Evolutionary conservation across 2,113 vertebrate species (phyloP).

Genomic region (Haliaeetus leucogaster): DNA sequence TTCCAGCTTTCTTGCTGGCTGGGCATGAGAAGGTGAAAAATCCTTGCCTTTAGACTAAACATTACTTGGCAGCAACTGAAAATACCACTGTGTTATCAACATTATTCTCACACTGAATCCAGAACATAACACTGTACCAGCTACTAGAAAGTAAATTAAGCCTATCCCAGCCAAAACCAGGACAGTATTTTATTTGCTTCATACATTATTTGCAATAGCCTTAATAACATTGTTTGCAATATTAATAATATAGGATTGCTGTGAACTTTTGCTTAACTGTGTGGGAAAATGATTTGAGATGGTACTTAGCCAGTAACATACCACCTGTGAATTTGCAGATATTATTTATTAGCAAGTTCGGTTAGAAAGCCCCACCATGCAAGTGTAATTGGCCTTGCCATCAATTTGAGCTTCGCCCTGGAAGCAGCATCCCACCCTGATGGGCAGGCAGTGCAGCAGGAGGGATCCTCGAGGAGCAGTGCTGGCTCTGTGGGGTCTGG

Average conservation of each 20-base stretch:
- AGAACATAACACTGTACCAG: no score
- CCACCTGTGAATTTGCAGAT: background rate
- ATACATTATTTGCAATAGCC: background rate
- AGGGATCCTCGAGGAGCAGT: rapidly evolving
- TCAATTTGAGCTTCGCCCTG: background rate
- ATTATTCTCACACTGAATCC: no score
- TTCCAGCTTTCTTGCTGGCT: no score
- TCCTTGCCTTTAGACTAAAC: no score
- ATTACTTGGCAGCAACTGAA: no score
- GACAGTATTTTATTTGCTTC: background rate
- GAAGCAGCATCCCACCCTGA: background rate
- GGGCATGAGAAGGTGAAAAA: no score
- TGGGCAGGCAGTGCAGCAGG: rapidly evolving
- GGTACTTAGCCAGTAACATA: background rate
- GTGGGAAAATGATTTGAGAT: background rate
- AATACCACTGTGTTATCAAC: no score
- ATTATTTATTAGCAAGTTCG: background rate
- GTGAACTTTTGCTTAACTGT: background rate
- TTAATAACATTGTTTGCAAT: background rate
- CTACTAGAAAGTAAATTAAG: no score
- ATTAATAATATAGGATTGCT: background rate
- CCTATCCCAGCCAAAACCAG: no score
- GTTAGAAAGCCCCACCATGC: background rate
- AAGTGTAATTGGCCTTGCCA: background rate
- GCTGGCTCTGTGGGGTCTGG: rapidly evolving